phyloP scores from a whole-genome alignment of 1,140 invertebrate genomes.

The Hylaeus volcanicus region DNA sequence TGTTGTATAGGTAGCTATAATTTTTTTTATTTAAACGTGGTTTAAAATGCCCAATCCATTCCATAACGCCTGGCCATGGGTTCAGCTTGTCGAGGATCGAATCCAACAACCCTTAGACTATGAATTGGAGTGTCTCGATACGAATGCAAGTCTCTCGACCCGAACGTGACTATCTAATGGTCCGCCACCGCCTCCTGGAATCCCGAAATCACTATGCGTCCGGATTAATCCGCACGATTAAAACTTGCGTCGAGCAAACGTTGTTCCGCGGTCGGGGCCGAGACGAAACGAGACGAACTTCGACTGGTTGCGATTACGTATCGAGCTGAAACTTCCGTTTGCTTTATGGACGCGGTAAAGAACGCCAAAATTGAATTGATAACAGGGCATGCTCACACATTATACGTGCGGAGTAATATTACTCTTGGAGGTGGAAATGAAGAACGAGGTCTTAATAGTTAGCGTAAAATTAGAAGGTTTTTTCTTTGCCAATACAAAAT shows the following conservation, averaged over 20 bases:
- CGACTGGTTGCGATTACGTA: background rate
- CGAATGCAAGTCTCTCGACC: background rate
- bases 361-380: too few species aligned
- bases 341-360: background rate
- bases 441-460: too few species aligned
- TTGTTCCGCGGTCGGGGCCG: background rate
- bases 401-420: too few species aligned
- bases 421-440: too few species aligned
- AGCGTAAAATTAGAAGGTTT: too few species aligned
- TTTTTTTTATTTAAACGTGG: slow-evolving; percentile 66
- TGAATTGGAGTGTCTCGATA: background rate
- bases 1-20: slow-evolving; percentile 76
- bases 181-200: slow-evolving; percentile 13
- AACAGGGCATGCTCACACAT: too few species aligned
- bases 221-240: slow-evolving; percentile 10
- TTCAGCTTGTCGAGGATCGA: background rate
- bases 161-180: background rate
- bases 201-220: background rate
- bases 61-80: slow-evolving; percentile 68
- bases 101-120: background rate
- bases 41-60: slow-evolving; percentile 78
- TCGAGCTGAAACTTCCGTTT: background rate
- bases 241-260: background rate
- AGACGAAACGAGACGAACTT: background rate
- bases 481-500: too few species aligned